A percentile compares a stretch with the other conserved stretches of the same genome.
Evolutionary conservation across 2,113 vertebrate species (phyloP).

Genomic region (Carassius gibelio): DNA sequence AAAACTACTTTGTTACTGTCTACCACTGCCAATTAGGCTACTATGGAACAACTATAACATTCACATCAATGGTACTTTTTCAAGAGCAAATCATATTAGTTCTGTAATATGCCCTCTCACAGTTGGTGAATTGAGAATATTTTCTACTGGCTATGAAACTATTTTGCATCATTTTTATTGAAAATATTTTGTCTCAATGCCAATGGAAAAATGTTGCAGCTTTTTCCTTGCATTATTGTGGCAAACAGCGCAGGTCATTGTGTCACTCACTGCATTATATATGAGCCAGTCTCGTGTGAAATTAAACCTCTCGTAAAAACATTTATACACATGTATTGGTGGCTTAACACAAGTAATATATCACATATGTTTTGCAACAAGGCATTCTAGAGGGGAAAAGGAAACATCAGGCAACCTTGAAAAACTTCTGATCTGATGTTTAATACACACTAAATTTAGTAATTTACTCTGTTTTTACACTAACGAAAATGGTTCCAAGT

Average conservation of each 20-base stretch:
- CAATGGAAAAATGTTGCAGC: conserved; percentile 17
- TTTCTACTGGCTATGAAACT: background rate
- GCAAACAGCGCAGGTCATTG: conserved; percentile 12
- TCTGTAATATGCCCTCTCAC: background rate
- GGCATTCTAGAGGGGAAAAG: background rate
- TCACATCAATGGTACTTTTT: background rate
- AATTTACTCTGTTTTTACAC: background rate
- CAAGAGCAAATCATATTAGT: background rate
- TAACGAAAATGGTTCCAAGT: background rate
- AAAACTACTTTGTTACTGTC: no score
- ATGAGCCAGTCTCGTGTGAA: conserved; percentile 14
- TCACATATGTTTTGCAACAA: conserved; percentile 14
- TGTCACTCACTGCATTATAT: conserved; percentile 16
- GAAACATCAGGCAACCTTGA: background rate
- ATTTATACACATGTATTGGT: conserved; percentile 22
- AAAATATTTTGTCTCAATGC: conserved; percentile 13
- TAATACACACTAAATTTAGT: background rate
- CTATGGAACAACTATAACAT: background rate
- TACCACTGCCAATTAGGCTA: background rate
- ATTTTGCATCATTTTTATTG: conserved; percentile 9
- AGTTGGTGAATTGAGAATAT: background rate
- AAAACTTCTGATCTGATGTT: background rate
- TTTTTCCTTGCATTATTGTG: conserved; percentile 35
- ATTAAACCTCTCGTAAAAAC: conserved; percentile 27
- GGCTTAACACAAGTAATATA: conserved; percentile 19